phyloP scores from a whole-genome alignment of 2,113 vertebrate species.

The Vimba vimba region DNA sequence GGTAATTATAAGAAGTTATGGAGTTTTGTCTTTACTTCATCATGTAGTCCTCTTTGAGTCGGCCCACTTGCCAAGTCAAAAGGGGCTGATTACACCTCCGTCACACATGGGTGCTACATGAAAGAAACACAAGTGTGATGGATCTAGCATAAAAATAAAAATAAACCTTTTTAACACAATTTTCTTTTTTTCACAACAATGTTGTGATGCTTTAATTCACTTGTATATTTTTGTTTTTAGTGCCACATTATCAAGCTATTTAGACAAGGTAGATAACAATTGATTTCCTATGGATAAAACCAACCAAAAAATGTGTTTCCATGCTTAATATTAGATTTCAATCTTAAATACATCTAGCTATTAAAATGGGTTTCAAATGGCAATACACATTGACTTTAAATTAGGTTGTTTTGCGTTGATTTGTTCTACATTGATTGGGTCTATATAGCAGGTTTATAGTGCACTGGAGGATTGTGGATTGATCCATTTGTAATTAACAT shows the following conservation, averaged over 20 bases:
- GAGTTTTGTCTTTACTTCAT: slow-evolving; percentile 29
- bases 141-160: not conserved
- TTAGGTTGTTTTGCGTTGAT: not conserved
- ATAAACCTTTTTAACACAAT: too few species aligned
- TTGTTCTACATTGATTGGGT: slow-evolving; percentile 25
- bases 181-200: not conserved
- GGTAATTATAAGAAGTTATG: slow-evolving; percentile 43
- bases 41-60: slow-evolving; percentile 7
- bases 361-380: not conserved
- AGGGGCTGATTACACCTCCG: slow-evolving; percentile 15
- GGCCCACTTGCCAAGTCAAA: slow-evolving; percentile 25
- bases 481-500: slow-evolving; percentile 42
- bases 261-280: not conserved
- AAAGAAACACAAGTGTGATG: not conserved
- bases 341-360: not conserved
- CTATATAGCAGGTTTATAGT: slow-evolving; percentile 7
- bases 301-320: not conserved
- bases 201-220: not conserved
- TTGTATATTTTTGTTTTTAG: not conserved
- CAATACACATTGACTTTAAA: not conserved
- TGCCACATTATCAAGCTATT: not conserved
- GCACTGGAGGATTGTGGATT: slow-evolving; percentile 16
- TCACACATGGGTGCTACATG: not conserved
- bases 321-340: not conserved
- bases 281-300: not conserved